Percentiles rank a stretch among this genome's conserved stretches.
Evolutionary conservation across 2,888 invertebrate genomes (phyloP).

Genomic region (Phoenoteleia sp.): DNA sequence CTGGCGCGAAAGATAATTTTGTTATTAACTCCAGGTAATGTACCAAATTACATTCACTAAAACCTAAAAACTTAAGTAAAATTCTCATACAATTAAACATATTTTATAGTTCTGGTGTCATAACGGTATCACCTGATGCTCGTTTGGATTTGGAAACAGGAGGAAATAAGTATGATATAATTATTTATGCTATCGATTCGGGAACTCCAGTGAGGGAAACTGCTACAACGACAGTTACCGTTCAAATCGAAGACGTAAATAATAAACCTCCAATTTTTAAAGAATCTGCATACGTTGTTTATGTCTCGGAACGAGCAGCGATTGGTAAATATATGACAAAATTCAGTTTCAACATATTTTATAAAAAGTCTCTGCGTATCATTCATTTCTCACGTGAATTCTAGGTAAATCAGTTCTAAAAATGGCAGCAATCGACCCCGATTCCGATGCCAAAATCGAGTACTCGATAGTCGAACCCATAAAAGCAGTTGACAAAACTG

Average conservation of each 20-base stretch:
- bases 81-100: conserved; percentile 22
- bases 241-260: conserved; percentile 92
- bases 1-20: conserved; percentile 93
- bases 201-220: conserved; percentile 92
- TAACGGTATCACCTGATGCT: conserved; percentile 91
- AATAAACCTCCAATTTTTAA: conserved; percentile 94
- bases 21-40: conserved; percentile 91
- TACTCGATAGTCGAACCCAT: conserved; percentile 91
- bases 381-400: neutral
- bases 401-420: conserved; percentile 88
- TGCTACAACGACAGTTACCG: conserved; percentile 92
- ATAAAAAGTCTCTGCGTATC: neutral
- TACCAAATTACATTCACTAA: too few species aligned
- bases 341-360: neutral
- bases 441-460: conserved; percentile 90
- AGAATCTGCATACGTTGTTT: conserved; percentile 89
- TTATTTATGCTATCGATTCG: conserved; percentile 92
- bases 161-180: conserved; percentile 90
- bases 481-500: conserved; percentile 92
- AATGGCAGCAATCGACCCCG: conserved; percentile 91
- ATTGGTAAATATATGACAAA: conserved; percentile 84
- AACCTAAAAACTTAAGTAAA: too few species aligned
- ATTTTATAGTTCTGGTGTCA: conserved; percentile 89
- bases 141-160: conserved; percentile 91
- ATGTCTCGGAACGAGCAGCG: conserved; percentile 91